phyloP scores from a whole-genome alignment of 1,140 invertebrate species.

The Pseudomyrmex flavicornis region DNA sequence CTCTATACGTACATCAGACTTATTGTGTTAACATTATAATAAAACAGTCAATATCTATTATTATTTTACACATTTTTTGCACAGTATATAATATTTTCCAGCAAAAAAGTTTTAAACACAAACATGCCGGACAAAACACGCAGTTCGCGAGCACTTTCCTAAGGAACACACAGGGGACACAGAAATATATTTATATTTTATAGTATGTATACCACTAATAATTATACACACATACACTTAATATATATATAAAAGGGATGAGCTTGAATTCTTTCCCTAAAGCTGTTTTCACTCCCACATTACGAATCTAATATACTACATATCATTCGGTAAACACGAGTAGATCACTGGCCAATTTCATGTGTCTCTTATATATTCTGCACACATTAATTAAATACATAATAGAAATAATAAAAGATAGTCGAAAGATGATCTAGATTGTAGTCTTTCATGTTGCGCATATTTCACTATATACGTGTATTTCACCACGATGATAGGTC shows the following conservation, averaged over 20 bases:
- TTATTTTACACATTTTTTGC: slow-evolving; percentile 35
- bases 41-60: background rate
- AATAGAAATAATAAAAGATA: no score
- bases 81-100: background rate
- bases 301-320: slow-evolving; percentile 65
- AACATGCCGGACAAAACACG: slow-evolving; percentile 22
- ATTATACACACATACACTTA: slow-evolving; percentile 42
- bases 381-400: slow-evolving; percentile 40
- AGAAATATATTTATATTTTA: slow-evolving; percentile 57
- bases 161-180: slow-evolving; percentile 8
- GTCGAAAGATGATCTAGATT: no score
- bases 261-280: slow-evolving; percentile 46
- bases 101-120: slow-evolving; percentile 4
- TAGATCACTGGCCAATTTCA: slow-evolving; percentile 70
- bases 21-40: slow-evolving; percentile 12
- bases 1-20: background rate
- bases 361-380: slow-evolving; percentile 52
- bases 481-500: background rate
- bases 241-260: slow-evolving; percentile 27
- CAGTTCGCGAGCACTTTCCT: slow-evolving; percentile 23
- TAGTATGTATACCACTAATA: slow-evolving; percentile 46
- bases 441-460: no score
- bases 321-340: slow-evolving; percentile 70
- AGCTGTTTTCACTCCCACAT: slow-evolving; percentile 37
- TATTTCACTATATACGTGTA: no score